A percentile compares a stretch with the other conserved stretches of the same genome.
phyloP scores from a whole-genome alignment of 2,888 invertebrate species.

The Mermis nigrescens region DNA sequence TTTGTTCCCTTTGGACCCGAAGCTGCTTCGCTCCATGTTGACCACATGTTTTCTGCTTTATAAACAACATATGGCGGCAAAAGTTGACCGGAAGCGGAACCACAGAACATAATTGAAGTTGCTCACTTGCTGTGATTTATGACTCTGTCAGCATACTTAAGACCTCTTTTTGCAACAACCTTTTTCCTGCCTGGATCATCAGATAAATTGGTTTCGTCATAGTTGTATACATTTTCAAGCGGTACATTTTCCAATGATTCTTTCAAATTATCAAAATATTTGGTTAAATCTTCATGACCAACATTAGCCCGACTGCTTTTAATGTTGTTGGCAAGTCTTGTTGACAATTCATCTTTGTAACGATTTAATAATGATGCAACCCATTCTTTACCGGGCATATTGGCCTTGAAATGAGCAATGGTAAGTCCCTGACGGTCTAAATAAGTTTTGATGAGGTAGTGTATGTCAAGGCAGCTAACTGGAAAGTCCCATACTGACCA shows the following conservation, averaged over 20 bases:
- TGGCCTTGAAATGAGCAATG: background rate
- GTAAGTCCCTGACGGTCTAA: background rate
- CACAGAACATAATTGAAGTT: background rate
- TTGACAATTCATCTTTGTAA: background rate
- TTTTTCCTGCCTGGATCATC: background rate
- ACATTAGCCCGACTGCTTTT: background rate
- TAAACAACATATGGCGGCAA: background rate
- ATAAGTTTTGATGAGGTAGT: background rate
- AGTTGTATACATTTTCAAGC: background rate
- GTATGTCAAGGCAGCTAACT: background rate
- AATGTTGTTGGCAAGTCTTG: background rate
- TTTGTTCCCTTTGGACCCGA: background rate
- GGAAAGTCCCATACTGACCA: background rate
- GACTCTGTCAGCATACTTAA: background rate
- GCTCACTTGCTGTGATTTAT: background rate
- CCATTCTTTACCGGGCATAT: background rate
- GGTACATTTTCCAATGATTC: background rate
- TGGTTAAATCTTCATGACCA: background rate
- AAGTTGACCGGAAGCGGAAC: background rate
- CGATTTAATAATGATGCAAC: background rate
- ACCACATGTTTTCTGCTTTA: background rate
- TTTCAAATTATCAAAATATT: background rate
- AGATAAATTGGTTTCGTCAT: background rate
- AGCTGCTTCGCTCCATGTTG: background rate
- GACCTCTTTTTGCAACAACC: background rate